phyloP scores from a whole-genome alignment of 2,113 vertebrate genomes.

The Herpailurus yagouaroundi region DNA sequence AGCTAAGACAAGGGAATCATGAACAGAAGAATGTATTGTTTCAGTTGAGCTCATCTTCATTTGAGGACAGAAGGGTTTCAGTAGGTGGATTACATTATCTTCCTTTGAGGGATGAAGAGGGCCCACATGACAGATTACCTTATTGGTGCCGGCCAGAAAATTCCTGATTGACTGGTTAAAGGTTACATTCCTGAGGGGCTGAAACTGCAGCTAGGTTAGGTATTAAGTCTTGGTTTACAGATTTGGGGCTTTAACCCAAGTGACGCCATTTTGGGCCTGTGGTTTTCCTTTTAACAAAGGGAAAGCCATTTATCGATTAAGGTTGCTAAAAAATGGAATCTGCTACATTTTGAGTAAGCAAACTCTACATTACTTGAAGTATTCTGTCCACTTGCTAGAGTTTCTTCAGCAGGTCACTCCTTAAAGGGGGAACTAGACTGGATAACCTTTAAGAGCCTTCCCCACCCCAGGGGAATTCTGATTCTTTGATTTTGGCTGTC shows the following conservation, averaged over 20 bases:
- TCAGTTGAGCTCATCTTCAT: neutral
- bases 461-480: neutral
- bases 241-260: neutral
- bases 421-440: neutral
- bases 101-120: neutral
- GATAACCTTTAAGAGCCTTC: neutral
- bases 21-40: neutral
- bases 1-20: neutral
- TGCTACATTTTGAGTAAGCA: neutral
- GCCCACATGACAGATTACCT: neutral
- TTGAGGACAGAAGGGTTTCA: neutral
- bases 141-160: neutral
- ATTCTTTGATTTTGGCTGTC: constrained; percentile 1
- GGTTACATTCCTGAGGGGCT: neutral
- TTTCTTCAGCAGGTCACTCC: neutral
- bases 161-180: neutral
- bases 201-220: neutral
- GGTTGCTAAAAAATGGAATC: neutral
- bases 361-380: neutral
- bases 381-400: neutral
- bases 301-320: neutral
- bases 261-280: neutral
- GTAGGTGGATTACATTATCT: neutral
- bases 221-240: neutral
- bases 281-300: neutral